Evolutionary conservation across 2,113 vertebrate species (phyloP).

Genomic region (Carlito syrichta): DNA sequence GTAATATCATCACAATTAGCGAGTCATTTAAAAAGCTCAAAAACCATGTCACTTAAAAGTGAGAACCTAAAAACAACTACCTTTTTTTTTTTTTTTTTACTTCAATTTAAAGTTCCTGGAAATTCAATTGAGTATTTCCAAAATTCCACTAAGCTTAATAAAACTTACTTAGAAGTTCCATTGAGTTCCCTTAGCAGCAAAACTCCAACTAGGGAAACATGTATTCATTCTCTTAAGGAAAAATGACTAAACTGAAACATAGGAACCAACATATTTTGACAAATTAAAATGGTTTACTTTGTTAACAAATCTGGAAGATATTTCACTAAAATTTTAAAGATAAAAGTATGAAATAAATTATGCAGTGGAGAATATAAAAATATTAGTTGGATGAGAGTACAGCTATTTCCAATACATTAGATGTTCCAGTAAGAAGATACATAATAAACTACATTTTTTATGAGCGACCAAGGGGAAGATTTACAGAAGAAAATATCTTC

Average conservation of each 20-base stretch:
- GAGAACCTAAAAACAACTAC: background rate
- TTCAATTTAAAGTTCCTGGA: background rate
- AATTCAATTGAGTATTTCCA: background rate
- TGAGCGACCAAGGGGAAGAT: background rate
- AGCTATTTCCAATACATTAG: background rate
- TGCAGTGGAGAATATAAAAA: background rate
- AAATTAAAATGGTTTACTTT: background rate
- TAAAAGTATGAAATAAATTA: background rate
- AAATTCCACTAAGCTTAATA: background rate
- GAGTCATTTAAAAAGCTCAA: background rate
- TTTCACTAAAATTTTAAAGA: background rate
- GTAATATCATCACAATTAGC: background rate
- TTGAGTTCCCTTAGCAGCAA: background rate
- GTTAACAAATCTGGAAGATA: background rate
- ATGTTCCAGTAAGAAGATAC: background rate
- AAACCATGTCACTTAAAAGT: background rate
- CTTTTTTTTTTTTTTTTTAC: background rate
- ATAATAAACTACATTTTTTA: background rate
- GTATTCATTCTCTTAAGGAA: background rate
- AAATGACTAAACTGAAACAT: background rate
- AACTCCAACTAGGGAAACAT: background rate
- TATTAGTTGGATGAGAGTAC: background rate
- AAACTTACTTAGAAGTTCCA: background rate
- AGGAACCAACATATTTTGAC: background rate
- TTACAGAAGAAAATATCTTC: background rate